A percentile compares a stretch with the other conserved stretches of the same genome.
These are phyloP conservation scores for Chesias legatella DNA, from an alignment of 2,888 invertebrate species.

Conservation along the genomic window DNA sequence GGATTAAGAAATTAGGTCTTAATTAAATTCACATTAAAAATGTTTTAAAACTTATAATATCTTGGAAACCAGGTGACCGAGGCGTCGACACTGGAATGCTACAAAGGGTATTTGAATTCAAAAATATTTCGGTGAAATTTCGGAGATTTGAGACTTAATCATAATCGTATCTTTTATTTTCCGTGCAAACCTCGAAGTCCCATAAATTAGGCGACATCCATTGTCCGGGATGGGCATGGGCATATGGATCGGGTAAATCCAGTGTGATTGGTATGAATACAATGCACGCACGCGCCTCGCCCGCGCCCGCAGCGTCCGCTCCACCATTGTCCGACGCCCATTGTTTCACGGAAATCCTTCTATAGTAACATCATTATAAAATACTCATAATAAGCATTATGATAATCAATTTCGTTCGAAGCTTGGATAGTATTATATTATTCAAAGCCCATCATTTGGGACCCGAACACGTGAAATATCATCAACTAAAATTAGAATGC, in stretches of 20 bases:
- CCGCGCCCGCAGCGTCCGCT: conserved; percentile 42
- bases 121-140: too few relatives aligned
- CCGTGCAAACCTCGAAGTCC: conserved; percentile 21
- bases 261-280: conserved; percentile 57
- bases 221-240: conserved; percentile 32
- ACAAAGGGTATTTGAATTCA: too few relatives aligned
- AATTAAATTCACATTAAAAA: too few relatives aligned
- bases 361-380: conserved; percentile 50
- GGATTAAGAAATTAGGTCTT: conserved; percentile 11
- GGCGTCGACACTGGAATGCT: too few relatives aligned
- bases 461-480: too few relatives aligned
- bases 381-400: conserved; percentile 44
- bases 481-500: too few relatives aligned
- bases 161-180: too few relatives aligned
- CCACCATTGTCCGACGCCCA: conserved; percentile 62
- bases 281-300: conserved; percentile 69
- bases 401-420: too few relatives aligned
- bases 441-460: not conserved
- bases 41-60: not conserved
- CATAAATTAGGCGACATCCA: conserved; percentile 34
- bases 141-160: too few relatives aligned
- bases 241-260: conserved; percentile 25
- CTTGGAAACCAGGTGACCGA: too few relatives aligned
- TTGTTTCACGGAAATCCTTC: conserved; percentile 72
- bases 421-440: too few relatives aligned